These are phyloP conservation scores for Rousettus madagascariensis DNA, from an alignment of 2,797 vertebrate species.

Conservation along the genomic window DNA sequence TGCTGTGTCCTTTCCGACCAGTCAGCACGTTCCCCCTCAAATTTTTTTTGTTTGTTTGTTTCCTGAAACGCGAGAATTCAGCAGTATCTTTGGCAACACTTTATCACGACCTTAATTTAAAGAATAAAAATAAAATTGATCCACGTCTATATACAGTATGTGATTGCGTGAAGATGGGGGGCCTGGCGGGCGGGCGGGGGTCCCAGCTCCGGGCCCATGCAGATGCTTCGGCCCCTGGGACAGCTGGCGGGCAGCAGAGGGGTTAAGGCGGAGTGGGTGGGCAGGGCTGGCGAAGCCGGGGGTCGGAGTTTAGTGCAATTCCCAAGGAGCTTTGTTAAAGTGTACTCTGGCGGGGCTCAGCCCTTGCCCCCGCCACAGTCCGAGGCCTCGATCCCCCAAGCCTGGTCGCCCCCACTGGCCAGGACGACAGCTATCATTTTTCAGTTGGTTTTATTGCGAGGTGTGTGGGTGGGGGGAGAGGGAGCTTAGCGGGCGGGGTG, in stretches of 20 bases:
- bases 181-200: neutral
- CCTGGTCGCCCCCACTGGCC: constrained; percentile 48
- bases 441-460: constrained; percentile 72
- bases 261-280: constrained; percentile 78
- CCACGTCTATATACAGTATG: constrained; percentile 79
- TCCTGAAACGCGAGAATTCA: constrained; percentile 77
- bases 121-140: constrained; percentile 80
- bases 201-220: constrained; percentile 74
- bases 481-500: neutral
- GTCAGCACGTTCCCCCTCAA: constrained; percentile 45
- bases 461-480: neutral
- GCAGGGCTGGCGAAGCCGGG: constrained; percentile 56
- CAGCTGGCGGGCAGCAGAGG: constrained; percentile 16
- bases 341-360: constrained; percentile 55
- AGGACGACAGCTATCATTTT: constrained; percentile 58
- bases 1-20: constrained; percentile 26
- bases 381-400: constrained; percentile 29
- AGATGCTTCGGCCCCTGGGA: constrained; percentile 35
- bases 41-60: constrained; percentile 40
- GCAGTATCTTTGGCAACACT: constrained; percentile 84
- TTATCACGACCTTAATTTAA: constrained; percentile 81
- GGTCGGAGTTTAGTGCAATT: constrained; percentile 79
- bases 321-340: constrained; percentile 74
- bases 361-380: neutral
- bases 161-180: constrained; percentile 60